These are phyloP conservation scores for Macquaria australasica DNA, from an alignment of 2,113 vertebrate species.

Conservation along the genomic window DNA sequence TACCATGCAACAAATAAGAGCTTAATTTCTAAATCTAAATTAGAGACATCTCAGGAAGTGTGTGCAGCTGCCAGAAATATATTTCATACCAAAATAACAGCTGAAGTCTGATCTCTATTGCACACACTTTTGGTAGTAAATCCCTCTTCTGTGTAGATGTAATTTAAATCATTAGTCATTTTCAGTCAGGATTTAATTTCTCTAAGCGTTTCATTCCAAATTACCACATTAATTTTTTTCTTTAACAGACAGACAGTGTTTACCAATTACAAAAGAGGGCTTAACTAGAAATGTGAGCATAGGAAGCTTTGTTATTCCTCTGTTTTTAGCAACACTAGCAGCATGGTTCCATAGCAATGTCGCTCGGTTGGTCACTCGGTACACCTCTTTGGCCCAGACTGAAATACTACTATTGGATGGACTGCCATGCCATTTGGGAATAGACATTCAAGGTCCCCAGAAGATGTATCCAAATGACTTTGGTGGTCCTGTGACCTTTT, in stretches of 20 bases:
- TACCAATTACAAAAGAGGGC: background rate
- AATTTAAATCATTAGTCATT: slow-evolving; percentile 1
- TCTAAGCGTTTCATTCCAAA: background rate
- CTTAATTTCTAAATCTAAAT: background rate
- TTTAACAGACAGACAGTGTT: background rate
- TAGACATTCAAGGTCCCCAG: background rate
- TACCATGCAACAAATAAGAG: background rate
- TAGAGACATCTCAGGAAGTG: background rate
- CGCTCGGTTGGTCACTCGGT: background rate
- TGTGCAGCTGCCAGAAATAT: background rate
- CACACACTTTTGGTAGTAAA: background rate
- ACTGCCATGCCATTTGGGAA: background rate
- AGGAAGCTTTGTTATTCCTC: background rate
- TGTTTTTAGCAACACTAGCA: background rate
- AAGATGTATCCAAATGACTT: background rate
- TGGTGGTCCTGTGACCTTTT: background rate
- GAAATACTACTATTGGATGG: background rate
- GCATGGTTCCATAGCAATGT: background rate
- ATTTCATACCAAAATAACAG: background rate
- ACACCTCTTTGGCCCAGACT: background rate
- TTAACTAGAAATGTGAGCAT: background rate
- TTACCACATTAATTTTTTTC: background rate
- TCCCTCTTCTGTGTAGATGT: background rate
- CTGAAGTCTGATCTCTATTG: background rate
- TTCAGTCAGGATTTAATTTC: background rate